Percentiles rank a stretch among this genome's conserved stretches.
Evolutionary conservation across 2,888 invertebrate genomes (phyloP).

Genomic region (Platynereis dumerilii): DNA sequence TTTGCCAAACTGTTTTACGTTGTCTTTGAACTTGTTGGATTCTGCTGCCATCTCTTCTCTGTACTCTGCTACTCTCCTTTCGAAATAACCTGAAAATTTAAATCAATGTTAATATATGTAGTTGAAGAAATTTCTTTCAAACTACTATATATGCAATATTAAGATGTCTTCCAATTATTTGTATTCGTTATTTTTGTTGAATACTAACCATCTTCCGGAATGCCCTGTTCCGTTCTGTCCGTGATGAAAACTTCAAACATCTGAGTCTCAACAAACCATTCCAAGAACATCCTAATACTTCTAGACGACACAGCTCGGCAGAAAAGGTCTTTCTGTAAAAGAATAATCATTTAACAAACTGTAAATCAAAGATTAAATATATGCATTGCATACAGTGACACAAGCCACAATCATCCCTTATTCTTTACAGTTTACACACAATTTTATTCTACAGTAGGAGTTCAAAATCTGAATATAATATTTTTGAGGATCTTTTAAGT

Average conservation of each 20-base stretch:
- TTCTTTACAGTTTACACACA: too few relatives aligned
- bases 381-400: conserved; percentile 3
- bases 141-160: not conserved
- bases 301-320: conserved; percentile 70
- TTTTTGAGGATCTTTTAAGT: too few relatives aligned
- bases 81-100: conserved; percentile 44
- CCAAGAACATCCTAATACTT: conserved; percentile 74
- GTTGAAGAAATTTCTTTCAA: too few relatives aligned
- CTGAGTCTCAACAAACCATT: conserved; percentile 87
- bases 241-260: conserved; percentile 77
- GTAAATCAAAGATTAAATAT: not conserved
- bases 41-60: conserved; percentile 38
- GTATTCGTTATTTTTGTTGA: too few relatives aligned
- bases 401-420: conserved; percentile 7
- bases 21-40: conserved; percentile 33
- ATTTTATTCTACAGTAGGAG: too few relatives aligned
- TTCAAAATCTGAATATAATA: too few relatives aligned
- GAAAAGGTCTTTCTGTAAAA: conserved; percentile 76
- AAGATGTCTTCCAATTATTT: too few relatives aligned
- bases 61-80: conserved; percentile 41
- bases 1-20: conserved; percentile 39
- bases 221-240: conserved; percentile 46
- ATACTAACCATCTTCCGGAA: conserved; percentile 16
- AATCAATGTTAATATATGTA: not conserved
- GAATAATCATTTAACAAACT: not conserved